Evolutionary conservation across 2,113 vertebrate genomes (phyloP).

Genomic region (Gallinago paraguaiae): DNA sequence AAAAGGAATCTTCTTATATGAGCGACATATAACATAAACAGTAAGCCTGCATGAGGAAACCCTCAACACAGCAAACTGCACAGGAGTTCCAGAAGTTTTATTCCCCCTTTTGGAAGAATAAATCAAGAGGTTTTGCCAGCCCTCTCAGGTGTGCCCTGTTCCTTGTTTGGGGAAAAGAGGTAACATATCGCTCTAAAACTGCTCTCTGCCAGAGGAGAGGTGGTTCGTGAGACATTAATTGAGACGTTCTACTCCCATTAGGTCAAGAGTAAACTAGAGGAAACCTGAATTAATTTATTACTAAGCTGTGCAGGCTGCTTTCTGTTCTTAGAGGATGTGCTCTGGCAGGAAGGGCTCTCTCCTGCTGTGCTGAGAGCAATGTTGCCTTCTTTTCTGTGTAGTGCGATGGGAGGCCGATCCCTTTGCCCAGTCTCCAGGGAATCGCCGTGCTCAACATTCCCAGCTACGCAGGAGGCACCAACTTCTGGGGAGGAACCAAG

Average conservation of each 20-base stretch:
- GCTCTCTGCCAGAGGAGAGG: not conserved
- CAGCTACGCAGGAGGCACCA: slow-evolving; percentile 93
- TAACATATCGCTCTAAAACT: not conserved
- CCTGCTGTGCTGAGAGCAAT: not conserved
- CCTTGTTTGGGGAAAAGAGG: not conserved
- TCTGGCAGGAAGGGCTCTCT: not conserved
- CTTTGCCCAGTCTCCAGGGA: slow-evolving; percentile 91
- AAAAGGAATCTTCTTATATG: not conserved
- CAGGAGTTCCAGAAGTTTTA: not conserved
- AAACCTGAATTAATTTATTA: not conserved
- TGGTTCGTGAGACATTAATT: not conserved
- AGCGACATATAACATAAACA: not conserved
- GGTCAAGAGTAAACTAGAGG: not conserved
- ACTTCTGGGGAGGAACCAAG: slow-evolving; percentile 97
- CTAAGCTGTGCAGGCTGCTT: not conserved
- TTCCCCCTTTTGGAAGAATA: not conserved
- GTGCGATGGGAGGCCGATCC: slow-evolving; percentile 92
- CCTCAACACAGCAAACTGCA: not conserved
- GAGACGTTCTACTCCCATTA: not conserved
- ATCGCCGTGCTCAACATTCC: slow-evolving; percentile 95
- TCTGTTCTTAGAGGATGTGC: not conserved
- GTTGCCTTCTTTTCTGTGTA: slow-evolving; percentile 45
- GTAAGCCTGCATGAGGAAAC: not conserved
- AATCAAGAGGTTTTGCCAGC: not conserved
- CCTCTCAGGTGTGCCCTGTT: not conserved